phyloP scores from a whole-genome alignment of 2,888 invertebrate species.

The Diploptera punctata region DNA sequence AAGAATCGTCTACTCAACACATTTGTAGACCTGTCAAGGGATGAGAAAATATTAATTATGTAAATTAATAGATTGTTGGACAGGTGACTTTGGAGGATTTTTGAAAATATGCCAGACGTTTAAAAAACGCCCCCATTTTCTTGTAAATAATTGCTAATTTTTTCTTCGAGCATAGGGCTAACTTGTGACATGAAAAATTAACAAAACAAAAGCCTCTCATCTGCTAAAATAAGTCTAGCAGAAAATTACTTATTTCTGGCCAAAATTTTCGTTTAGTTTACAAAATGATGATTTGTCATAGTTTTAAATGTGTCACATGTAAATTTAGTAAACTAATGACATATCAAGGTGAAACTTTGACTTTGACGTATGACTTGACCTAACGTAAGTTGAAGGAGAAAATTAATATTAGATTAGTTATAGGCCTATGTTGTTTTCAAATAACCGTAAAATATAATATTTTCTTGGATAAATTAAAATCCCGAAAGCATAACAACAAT shows the following conservation, averaged over 20 bases:
- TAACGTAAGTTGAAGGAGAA: too few relatives aligned
- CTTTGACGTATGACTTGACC: too few relatives aligned
- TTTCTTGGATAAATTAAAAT: too few relatives aligned
- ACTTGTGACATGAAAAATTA: not conserved
- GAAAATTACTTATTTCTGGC: not conserved
- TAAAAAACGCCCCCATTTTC: not conserved
- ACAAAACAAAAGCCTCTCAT: not conserved
- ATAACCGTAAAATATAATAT: too few relatives aligned
- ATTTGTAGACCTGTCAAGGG: not conserved
- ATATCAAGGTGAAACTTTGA: too few relatives aligned
- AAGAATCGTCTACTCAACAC: not conserved
- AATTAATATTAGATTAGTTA: too few relatives aligned
- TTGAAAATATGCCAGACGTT: not conserved
- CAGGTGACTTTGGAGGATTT: not conserved
- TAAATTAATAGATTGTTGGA: not conserved
- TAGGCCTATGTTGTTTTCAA: too few relatives aligned
- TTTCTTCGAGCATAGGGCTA: not conserved
- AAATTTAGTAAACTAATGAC: too few relatives aligned
- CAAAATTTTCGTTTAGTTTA: not conserved
- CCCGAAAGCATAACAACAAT: too few relatives aligned
- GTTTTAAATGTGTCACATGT: not conserved
- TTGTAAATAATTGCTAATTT: not conserved
- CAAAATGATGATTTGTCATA: not conserved
- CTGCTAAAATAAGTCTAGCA: not conserved
- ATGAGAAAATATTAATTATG: not conserved